A percentile compares a stretch with the other conserved stretches of the same genome.
phyloP scores from a whole-genome alignment of 2,797 vertebrate genomes.

The Leucoraja ocellata region DNA sequence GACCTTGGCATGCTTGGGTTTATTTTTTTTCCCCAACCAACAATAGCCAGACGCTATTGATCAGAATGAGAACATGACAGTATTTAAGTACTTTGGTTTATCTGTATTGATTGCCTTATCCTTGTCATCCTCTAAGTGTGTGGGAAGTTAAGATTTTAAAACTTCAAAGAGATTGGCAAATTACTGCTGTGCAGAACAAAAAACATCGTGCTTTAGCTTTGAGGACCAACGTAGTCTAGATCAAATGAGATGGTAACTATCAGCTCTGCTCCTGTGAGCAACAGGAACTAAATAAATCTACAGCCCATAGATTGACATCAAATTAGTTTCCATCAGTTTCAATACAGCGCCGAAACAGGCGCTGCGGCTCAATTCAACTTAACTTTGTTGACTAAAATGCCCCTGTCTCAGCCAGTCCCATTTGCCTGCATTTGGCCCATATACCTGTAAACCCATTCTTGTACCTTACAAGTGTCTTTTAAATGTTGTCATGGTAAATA shows the following conservation, averaged over 20 bases:
- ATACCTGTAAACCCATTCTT: too few species aligned
- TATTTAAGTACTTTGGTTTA: slow-evolving; percentile 23
- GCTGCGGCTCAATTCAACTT: too few species aligned
- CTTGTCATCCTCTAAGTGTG: background rate
- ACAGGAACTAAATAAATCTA: background rate
- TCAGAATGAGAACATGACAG: slow-evolving; percentile 18
- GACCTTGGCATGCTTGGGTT: background rate
- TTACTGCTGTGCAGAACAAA: background rate
- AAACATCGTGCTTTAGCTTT: background rate
- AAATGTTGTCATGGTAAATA: too few species aligned
- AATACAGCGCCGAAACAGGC: too few species aligned
- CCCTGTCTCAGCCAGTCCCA: too few species aligned
- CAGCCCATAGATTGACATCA: background rate
- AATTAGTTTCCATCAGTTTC: too few species aligned
- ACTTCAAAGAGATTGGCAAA: background rate
- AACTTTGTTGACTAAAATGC: too few species aligned
- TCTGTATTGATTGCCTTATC: background rate
- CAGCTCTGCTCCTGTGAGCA: background rate
- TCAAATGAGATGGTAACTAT: background rate
- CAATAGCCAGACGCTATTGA: background rate
- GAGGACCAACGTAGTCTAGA: background rate
- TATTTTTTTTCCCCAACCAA: background rate
- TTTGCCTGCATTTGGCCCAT: too few species aligned
- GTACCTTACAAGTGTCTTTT: too few species aligned
- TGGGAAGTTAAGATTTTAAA: background rate